Conservation (phyloP, 1,140 invertebrate genomes). For the Helicorthomorpha holstii region DNA sequence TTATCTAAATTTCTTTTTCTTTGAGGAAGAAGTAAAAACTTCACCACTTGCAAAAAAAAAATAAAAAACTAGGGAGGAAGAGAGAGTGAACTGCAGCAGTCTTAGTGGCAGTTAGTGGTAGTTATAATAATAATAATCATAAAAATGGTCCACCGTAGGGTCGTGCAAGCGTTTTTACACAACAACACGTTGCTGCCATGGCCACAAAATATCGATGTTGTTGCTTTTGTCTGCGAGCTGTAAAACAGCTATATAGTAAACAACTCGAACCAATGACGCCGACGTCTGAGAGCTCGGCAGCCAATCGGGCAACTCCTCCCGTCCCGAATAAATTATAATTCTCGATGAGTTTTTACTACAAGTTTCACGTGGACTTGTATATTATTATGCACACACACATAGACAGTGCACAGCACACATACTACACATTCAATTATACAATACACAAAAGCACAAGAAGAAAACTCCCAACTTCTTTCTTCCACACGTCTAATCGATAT, state of each 20-base stretch:
- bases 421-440: no score
- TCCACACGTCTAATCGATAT: no score
- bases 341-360: no score
- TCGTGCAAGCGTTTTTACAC: neutral
- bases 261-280: conserved; percentile 9
- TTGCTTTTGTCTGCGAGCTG: no score
- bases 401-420: no score
- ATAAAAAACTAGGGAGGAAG: neutral
- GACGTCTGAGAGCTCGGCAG: neutral
- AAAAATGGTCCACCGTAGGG: neutral
- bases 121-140: neutral
- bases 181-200: conserved; percentile 6
- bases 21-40: conserved; percentile 3
- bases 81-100: neutral
- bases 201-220: conserved; percentile 7
- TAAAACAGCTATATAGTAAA: no score
- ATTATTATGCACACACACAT: no score
- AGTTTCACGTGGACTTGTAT: no score
- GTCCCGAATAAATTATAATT: conserved; percentile 8
- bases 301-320: conserved; percentile 2
- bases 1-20: no score
- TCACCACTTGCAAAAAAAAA: neutral
- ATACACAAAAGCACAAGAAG: no score
- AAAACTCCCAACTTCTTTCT: no score
- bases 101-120: neutral